phyloP scores from a whole-genome alignment of 2,888 invertebrate species.

The Drosophila borborema region DNA sequence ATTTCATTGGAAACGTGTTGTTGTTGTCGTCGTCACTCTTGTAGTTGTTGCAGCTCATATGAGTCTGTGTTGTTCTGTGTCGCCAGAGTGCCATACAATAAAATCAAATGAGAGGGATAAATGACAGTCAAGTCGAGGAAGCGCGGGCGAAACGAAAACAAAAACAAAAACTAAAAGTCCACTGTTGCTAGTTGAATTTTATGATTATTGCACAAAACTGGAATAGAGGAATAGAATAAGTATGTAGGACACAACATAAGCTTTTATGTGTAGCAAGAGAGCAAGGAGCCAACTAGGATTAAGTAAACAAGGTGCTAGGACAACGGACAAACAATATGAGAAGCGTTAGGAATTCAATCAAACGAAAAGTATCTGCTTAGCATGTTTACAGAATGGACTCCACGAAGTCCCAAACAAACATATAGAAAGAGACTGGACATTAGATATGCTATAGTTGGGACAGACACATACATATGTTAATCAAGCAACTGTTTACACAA shows the following conservation, averaged over 20 bases:
- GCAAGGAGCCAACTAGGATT: conserved; percentile 42
- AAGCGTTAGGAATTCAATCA: conserved; percentile 63
- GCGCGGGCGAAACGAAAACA: conserved; percentile 25
- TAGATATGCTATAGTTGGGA: neutral
- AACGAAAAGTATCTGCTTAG: conserved; percentile 54
- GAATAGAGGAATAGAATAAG: conserved; percentile 4
- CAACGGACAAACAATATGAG: conserved; percentile 22
- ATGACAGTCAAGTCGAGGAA: conserved; percentile 38
- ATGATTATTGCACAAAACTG: conserved; percentile 41
- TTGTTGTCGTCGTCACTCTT: conserved; percentile 43
- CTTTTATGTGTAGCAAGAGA: conserved; percentile 55
- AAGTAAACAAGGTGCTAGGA: conserved; percentile 57
- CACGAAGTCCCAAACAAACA: conserved; percentile 42
- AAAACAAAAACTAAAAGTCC: conserved; percentile 37
- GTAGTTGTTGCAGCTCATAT: conserved; percentile 39
- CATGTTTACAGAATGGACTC: conserved; percentile 25
- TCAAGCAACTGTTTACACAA: conserved; percentile 24
- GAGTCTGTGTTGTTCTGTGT: conserved; percentile 36
- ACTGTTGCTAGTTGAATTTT: conserved; percentile 57
- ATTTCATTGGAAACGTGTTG: conserved; percentile 77
- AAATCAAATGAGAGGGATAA: conserved; percentile 66
- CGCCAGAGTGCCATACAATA: conserved; percentile 66
- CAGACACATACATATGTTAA: conserved; percentile 31
- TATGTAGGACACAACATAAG: conserved; percentile 41
- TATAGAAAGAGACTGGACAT: neutral